Evolutionary conservation across 2,797 vertebrate species (phyloP).

Genomic region (Silurus aristotelis): DNA sequence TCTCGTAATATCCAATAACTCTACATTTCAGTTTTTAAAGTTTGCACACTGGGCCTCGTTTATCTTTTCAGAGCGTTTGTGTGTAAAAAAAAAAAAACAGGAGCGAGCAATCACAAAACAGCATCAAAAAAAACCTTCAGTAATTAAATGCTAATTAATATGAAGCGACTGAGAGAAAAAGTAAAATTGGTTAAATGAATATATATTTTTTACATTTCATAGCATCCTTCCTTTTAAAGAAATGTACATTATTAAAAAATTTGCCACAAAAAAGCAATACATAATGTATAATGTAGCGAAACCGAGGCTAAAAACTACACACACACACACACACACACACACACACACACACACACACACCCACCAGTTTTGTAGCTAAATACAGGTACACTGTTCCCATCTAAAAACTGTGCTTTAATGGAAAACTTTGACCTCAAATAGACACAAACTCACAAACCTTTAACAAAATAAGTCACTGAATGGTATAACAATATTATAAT

Average conservation of each 20-base stretch:
- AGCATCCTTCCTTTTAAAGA: no score
- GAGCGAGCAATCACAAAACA: not conserved
- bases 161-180: not conserved
- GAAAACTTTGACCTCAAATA: not conserved
- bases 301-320: not conserved
- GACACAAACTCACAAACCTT: not conserved
- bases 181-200: no score
- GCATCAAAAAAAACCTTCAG: not conserved
- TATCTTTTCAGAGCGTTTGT: not conserved
- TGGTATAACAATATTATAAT: no score
- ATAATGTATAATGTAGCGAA: no score
- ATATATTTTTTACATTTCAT: no score
- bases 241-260: no score
- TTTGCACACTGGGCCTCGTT: not conserved
- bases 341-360: not conserved
- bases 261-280: no score
- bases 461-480: no score
- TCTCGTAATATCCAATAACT: not conserved
- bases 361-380: not conserved
- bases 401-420: not conserved
- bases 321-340: not conserved
- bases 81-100: not conserved
- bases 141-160: not conserved
- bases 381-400: not conserved
- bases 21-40: not conserved